phyloP scores from a whole-genome alignment of 1,140 invertebrate genomes.

The Penaeus chinensis region DNA sequence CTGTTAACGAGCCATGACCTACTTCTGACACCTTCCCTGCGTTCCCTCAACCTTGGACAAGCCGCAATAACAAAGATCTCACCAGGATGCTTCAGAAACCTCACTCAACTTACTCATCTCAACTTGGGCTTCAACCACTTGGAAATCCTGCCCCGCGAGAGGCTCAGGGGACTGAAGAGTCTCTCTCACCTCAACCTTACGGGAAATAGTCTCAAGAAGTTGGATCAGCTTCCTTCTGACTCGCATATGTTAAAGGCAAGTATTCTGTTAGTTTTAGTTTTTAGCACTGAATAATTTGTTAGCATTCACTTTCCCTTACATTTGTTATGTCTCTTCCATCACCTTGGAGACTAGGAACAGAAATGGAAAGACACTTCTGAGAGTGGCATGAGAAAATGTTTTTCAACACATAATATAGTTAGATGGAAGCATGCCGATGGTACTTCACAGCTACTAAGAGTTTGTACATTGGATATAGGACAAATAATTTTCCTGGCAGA shows the following conservation, averaged over 20 bases:
- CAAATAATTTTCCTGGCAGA: too few relatives aligned
- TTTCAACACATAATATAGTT: too few relatives aligned
- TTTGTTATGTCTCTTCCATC: conserved; percentile 66
- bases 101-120: conserved; percentile 81
- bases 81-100: conserved; percentile 83
- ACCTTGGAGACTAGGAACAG: too few relatives aligned
- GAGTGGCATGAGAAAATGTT: not conserved
- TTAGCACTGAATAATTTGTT: not conserved
- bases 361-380: not conserved
- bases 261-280: not conserved
- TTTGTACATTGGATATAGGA: too few relatives aligned
- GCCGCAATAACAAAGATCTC: conserved; percentile 85
- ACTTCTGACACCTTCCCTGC: conserved; percentile 83
- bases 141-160: conserved; percentile 85
- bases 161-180: conserved; percentile 81
- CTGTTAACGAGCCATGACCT: conserved; percentile 90
- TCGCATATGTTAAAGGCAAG: conserved; percentile 75
- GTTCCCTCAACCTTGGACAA: conserved; percentile 78
- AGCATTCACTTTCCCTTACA: conserved; percentile 78
- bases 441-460: too few relatives aligned
- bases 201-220: conserved; percentile 82
- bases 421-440: too few relatives aligned
- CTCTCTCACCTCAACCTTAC: conserved; percentile 83
- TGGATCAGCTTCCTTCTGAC: conserved; percentile 86
- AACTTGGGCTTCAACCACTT: conserved; percentile 87